A percentile compares a stretch with the other conserved stretches of the same genome.
These are phyloP conservation scores for Ceratosolen solmsi DNA, from an alignment of 1,140 invertebrate species.

Conservation along the genomic window DNA sequence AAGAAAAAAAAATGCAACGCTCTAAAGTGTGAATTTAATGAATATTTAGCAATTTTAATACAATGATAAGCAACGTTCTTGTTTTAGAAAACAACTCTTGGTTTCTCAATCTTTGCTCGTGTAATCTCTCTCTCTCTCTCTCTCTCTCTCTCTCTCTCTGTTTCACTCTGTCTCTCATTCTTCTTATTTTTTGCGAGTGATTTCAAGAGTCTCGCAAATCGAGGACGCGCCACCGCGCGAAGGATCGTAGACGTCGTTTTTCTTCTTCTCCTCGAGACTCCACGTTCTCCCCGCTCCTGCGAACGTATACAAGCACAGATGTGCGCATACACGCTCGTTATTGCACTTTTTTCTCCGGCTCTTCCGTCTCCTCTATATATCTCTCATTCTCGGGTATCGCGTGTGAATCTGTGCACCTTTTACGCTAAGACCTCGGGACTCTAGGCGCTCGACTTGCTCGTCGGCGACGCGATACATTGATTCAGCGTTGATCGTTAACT, in stretches of 20 bases:
- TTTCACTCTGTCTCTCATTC: conserved; percentile 3
- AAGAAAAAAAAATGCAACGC: not conserved
- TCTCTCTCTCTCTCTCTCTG: not conserved
- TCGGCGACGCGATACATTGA: not conserved
- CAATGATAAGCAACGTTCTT: not conserved
- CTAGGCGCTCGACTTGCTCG: not conserved
- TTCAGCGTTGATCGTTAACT: no score
- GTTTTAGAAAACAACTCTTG: not conserved
- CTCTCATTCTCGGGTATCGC: not conserved
- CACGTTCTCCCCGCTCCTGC: not conserved
- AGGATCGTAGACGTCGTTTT: conserved; percentile 41
- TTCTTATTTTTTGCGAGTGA: conserved; percentile 29
- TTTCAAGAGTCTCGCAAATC: conserved; percentile 45
- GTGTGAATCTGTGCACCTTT: conserved; percentile 10
- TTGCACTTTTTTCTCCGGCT: conserved; percentile 8
- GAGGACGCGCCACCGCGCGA: conserved; percentile 30
- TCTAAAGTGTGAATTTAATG: not conserved
- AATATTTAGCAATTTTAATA: not conserved
- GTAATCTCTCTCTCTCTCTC: conserved; percentile 9
- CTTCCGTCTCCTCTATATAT: not conserved
- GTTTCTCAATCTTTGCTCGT: not conserved
- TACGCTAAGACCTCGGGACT: not conserved
- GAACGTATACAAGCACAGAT: not conserved
- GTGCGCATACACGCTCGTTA: no score
- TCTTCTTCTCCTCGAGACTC: not conserved